Evolutionary conservation across 2,797 vertebrate species (phyloP), one percentile per base, ranked within the genome.

Genomic region (Chelonia mydas): DNA sequence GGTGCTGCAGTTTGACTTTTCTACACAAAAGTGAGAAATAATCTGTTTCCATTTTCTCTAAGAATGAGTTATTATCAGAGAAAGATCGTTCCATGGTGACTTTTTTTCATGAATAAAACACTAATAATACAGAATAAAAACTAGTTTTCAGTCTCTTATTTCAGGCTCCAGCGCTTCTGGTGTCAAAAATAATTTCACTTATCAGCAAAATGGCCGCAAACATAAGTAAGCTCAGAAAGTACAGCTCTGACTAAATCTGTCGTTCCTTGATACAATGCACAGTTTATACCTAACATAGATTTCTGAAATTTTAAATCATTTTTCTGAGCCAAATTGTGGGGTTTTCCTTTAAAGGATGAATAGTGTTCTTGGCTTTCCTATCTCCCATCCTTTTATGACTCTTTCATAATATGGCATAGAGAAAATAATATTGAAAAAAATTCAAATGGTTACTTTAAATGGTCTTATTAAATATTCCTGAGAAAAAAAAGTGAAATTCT

Each of bases 101-200:
- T 55, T 21, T 37, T 17, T 83, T 65, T 11, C 3, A 1, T 65
- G n/a, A 83, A 81, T 74, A 88, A 86, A 16, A 19, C 10, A 31
- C 31, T 72, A 86, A 8, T 37, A 83, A 87, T 85, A 78, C 5
- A 81, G 41, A 6, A 81, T 85, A 68, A 90, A 90, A 81, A n/a
- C 57, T 15, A 78, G 4, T 49, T 91, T 91, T 81, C 8, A 33
- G 0, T 1, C 33, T 8, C 45, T 87, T 57, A 61, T 17, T 65
- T 68, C 65, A 68, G n/a, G 17, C n/a, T 68, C n/a, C 17, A 37
- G 19, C 81, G 61, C 25, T 77, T 87, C 61, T 87, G 17, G 50
- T 79, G 90, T 96, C 82, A 95, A 94, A 95, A 96, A 96, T 96
- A 90, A 91, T 97, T 97, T 95, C 87, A 65, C 25, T 55, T 80